Conservation (phyloP, 2,888 invertebrate genomes). For the Tigriopus californicus region DNA sequence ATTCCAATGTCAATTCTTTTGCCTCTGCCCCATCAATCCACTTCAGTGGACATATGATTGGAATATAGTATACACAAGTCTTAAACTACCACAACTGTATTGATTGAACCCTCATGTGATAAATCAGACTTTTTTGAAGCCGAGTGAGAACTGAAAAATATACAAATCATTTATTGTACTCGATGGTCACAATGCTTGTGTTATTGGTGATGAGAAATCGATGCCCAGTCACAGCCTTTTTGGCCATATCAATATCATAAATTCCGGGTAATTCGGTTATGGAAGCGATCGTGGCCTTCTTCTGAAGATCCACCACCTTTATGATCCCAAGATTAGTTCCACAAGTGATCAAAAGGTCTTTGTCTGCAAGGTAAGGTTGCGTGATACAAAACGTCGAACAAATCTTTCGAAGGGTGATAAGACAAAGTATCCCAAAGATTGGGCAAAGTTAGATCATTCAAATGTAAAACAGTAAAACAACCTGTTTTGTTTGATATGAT, state of each 20-base stretch:
- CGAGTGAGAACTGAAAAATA: background rate
- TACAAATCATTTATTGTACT: slow-evolving; percentile 2
- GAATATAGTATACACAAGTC: no score
- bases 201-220: background rate
- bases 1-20: background rate
- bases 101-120: no score
- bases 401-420: no score
- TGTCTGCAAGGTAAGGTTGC: no score
- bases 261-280: background rate
- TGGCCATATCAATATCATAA: background rate
- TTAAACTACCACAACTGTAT: no score
- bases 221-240: background rate
- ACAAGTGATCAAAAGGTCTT: background rate
- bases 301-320: background rate
- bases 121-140: background rate
- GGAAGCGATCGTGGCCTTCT: background rate
- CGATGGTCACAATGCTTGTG: background rate
- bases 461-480: no score
- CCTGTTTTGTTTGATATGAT: no score
- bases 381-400: no score
- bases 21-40: background rate
- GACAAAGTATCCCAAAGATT: no score
- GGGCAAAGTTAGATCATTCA: no score
- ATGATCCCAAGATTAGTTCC: background rate
- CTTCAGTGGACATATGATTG: slow-evolving; percentile 1